phyloP scores from a whole-genome alignment of 2,113 vertebrate genomes.

The Callionymus lyra region DNA sequence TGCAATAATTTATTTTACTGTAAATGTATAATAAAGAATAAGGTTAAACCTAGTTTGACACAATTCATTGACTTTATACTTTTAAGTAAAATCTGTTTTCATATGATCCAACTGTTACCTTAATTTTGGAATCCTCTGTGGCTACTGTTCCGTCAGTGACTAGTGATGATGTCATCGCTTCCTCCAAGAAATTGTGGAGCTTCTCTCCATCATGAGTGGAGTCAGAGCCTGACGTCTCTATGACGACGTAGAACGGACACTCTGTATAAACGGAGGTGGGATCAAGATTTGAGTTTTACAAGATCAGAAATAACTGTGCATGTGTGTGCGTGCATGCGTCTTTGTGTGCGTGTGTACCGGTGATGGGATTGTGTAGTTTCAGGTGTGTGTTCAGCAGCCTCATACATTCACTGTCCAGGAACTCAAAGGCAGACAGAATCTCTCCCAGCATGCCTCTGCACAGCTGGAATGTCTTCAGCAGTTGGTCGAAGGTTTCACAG shows the following conservation, averaged over 20 bases:
- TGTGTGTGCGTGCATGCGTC: not conserved
- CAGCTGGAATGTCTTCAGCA: conserved; percentile 78
- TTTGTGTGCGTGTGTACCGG: conserved; percentile 60
- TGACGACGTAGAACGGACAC: conserved; percentile 82
- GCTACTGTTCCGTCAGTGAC: conserved; percentile 82
- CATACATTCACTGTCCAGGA: conserved; percentile 87
- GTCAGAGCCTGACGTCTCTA: conserved; percentile 87
- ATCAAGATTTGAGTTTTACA: too few relatives aligned
- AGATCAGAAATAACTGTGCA: not conserved
- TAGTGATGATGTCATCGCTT: conserved; percentile 65
- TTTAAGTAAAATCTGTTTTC: too few relatives aligned
- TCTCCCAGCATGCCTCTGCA: conserved; percentile 84
- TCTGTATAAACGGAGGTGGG: conserved; percentile 60
- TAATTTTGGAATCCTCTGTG: conserved; percentile 75
- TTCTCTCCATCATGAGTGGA: conserved; percentile 78
- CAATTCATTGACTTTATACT: too few relatives aligned
- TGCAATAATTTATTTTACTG: too few relatives aligned
- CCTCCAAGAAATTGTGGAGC: conserved; percentile 76
- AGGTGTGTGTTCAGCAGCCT: conserved; percentile 76
- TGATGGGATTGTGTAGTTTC: conserved; percentile 74
- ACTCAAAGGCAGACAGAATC: conserved; percentile 90
- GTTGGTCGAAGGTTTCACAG: conserved; percentile 75
- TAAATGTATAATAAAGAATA: too few relatives aligned
- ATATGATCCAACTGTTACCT: conserved; percentile 59
- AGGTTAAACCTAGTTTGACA: too few relatives aligned